Base-by-base conservation (phyloP, 2,888 invertebrate species). In the Thera britannica region DNA sequence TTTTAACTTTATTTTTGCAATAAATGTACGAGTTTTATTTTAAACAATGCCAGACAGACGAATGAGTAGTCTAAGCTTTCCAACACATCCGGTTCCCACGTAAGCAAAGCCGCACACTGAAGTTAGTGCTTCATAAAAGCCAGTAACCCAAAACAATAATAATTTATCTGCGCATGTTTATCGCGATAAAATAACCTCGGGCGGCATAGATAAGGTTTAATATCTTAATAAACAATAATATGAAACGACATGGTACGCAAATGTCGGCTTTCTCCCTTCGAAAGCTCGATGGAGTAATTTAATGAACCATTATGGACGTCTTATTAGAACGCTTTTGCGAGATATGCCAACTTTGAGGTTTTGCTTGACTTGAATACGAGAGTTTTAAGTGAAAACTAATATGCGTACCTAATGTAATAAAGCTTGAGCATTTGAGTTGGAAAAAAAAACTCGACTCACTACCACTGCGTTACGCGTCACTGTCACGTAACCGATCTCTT, bases 261-360 rank as follows among this genome's bases (percentile, higher is more conserved):
- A 70, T 70, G 59, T 62, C 56, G 48, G 67, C 70, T 70, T 72
- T 72, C 73, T 63, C 72, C 59, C 52, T 68, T 68, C 70, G 72
- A 72, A 74, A 72, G 72, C 68, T 63, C 62, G 65, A 70, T 70
- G 49, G 62, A 65, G 70, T 60, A 41, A 59, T 69, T 67, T 72
- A 71, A 73, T 71, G 67, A 69, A 56, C 52, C 67, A 62, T 65
- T 67, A 67, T 58, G 52, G 55, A 54, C 52, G 52, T 62, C 58
- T 62, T 62, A 58, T 48, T 58, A 60, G 35, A 59, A 46, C 51
- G 59, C 56, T 63, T 60, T 63, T 67, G 52, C 56, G 62, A 68
- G 65, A 65, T 9, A 62, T 65, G 2, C 35, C 34, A 60, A 35
- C n/a, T 2, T 59, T 38, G 6, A 7, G 7, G 41, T 41, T 41